Percentiles rank a stretch among this genome's conserved stretches.
These are phyloP conservation scores for Sitodiplosis mosellana DNA, from an alignment of 1,140 invertebrate species.

Conservation along the genomic window DNA sequence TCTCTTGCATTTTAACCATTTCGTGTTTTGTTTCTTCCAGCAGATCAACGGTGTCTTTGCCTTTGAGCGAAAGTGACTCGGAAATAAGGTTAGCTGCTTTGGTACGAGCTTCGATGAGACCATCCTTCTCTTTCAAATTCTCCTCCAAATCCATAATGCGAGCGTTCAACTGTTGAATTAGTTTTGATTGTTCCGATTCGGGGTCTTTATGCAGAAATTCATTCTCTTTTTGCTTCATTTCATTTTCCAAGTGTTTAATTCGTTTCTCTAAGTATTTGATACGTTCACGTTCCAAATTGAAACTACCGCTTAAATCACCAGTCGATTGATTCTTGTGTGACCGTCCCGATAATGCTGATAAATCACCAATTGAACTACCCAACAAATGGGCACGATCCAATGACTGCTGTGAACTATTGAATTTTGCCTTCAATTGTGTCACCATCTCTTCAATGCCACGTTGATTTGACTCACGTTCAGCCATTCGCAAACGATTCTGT, in stretches of 20 bases:
- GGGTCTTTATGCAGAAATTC: conserved; percentile 4
- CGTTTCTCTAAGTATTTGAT: conserved; percentile 20
- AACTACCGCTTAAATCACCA: conserved; percentile 9
- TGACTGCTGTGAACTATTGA: conserved; percentile 23
- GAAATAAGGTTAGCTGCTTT: conserved; percentile 61
- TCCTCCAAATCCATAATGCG: conserved; percentile 52
- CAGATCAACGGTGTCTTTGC: conserved; percentile 46
- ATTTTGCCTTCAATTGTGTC: conserved; percentile 24
- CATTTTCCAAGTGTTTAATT: conserved; percentile 15
- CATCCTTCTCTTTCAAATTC: conserved; percentile 67
- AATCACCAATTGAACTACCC: conserved; percentile 21
- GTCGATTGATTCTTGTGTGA: conserved; percentile 10
- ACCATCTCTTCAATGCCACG: conserved; percentile 28
- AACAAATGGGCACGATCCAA: conserved; percentile 20
- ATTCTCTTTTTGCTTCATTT: conserved; percentile 18
- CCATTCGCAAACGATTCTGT: conserved; percentile 27
- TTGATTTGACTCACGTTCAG: conserved; percentile 24
- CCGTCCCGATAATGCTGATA: conserved; percentile 7
- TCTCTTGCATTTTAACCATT: conserved; percentile 61
- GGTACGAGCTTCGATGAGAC: conserved; percentile 66
- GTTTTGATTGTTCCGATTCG: conserved; percentile 18
- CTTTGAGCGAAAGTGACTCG: conserved; percentile 50
- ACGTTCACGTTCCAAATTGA: conserved; percentile 10
- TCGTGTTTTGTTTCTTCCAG: conserved; percentile 61
- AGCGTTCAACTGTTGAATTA: conserved; percentile 39